Percentiles rank a stretch among this genome's conserved stretches.
Conservation (phyloP, 2,888 invertebrate species). For the Acrobasis suavella region DNA sequence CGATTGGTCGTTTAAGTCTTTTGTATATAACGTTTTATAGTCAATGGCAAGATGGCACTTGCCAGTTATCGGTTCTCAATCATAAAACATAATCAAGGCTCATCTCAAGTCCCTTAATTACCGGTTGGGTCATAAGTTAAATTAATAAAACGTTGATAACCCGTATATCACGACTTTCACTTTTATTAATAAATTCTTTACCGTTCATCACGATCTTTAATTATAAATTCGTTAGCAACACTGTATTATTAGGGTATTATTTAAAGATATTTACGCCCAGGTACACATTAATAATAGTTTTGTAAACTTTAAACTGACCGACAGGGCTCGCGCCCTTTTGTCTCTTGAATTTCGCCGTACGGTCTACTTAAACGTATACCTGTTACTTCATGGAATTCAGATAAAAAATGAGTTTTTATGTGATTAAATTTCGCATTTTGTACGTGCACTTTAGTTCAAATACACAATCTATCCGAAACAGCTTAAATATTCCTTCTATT, state of each 20-base stretch:
- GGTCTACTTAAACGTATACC: too few species aligned
- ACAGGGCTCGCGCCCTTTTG: neutral
- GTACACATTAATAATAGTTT: slow-evolving; percentile 30
- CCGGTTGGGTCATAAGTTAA: slow-evolving; percentile 23
- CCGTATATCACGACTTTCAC: slow-evolving; percentile 37
- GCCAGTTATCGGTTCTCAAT: neutral
- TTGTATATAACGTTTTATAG: too few species aligned
- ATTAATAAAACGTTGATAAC: slow-evolving; percentile 23
- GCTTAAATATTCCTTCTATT: too few species aligned
- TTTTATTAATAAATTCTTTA: slow-evolving; percentile 32
- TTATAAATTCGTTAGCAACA: slow-evolving; percentile 30
- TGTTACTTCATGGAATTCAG: too few species aligned
- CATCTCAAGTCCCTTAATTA: slow-evolving; percentile 1
- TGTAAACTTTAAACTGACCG: slow-evolving; percentile 23
- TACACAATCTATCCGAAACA: too few species aligned
- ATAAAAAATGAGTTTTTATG: too few species aligned
- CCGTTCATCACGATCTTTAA: slow-evolving; percentile 33
- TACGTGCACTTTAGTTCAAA: too few species aligned
- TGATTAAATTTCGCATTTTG: too few species aligned
- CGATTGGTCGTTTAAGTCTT: too few species aligned
- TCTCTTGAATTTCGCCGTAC: neutral
- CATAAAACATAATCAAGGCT: neutral
- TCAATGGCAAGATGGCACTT: too few species aligned
- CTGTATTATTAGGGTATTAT: slow-evolving; percentile 31
- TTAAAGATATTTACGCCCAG: slow-evolving; percentile 35